Evolutionary conservation across 2,797 vertebrate species (phyloP), one percentile per base, ranked within the genome.

Genomic region (Acrocephalus scirpaceus): DNA sequence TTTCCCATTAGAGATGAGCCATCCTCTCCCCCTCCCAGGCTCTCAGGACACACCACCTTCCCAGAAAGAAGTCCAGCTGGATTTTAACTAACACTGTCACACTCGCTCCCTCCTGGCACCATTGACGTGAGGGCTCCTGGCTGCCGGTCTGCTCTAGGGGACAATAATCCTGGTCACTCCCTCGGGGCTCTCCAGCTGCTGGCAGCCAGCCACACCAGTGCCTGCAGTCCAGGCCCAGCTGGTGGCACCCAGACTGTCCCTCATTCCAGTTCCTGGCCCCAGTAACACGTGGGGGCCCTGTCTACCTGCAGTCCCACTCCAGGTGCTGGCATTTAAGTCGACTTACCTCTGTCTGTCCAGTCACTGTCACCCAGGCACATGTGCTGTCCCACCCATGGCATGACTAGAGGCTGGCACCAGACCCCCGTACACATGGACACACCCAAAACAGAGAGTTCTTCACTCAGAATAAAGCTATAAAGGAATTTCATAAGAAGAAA

Each of bases 71-170:
- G 7, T 32, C 36, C 61, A 58, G 53, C 50, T 72, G 64, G 34
- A 36, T 62, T 3, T 1, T 36, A 23, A 17, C 21, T 56, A 19
- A 6, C 0, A 1, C 38, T 70, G 27, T 50, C 40, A n/a, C 6
- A 0, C 7, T 45, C 0, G 0, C 21, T 62, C 50, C 15, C 17
- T 48, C 13, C n/a, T 8, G n/a, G 18, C 65, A 65, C n/a, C 3
- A 1, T 38, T 75, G 69, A 17, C 2, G 0, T 9, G 45, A 42
- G 50, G 27, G 29, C 42, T 94, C 45, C 77, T 78, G 72, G 15
- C 26, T 10, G 4, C 26, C 9, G 8, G 5, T n/a, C 61, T 11
- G 16, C 29, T n/a, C 32, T 9, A 58, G 44, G n/a, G 29, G 32
- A 58, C 8, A 20, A 14, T 15, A 36, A 36, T 50, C 30, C 47